Evolutionary conservation across 2,797 vertebrate species (phyloP), one percentile per base, ranked within the genome.

Genomic region (Anas capensis): DNA sequence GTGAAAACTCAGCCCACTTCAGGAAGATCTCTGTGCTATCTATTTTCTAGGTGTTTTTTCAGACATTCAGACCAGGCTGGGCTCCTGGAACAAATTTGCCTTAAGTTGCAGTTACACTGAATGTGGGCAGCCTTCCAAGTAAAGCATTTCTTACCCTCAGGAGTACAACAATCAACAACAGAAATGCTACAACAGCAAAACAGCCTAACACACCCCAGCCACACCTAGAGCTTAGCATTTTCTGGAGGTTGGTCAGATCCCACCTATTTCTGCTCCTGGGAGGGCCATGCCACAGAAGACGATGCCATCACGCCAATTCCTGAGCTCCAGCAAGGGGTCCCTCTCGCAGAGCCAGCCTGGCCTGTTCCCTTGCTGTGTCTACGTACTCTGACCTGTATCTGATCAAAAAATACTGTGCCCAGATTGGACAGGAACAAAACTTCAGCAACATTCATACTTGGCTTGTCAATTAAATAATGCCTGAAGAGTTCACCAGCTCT

Each of bases 211-310:
- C 19, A 54, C 2, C 29, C 44, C 34, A 79, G 29, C 33, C 24
- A 31, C 48, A 49, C 36, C 34, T 36, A 57, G 60, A 72, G 16
- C 9, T 48, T 58, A 48, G 61, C n/a, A 24, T n/a, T 24, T 65
- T 36, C 49, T 34, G 14, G 38, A 23, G 23, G 6, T 6, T 60
- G 33, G 26, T 56, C 48, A 42, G 57, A 71, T 36, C 29, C 19
- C 57, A 29, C 1, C 1, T 2, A 31, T 26, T 73, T 26, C 38
- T 54, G 53, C 34, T 54, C 20, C 29, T 17, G n/a, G 0, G 0
- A 42, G 38, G 21, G 34, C n/a, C 58, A 62, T 53, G 36, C 53
- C 83, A 46, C 78, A 58, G 72, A 1, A 1, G 48, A 31, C 58
- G 21, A 24, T 23, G 73, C 77, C 16, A 1, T 16, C 46, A 33